Conservation (phyloP, 1,140 invertebrate genomes). For the Rhopalosiphum padi region DNA sequence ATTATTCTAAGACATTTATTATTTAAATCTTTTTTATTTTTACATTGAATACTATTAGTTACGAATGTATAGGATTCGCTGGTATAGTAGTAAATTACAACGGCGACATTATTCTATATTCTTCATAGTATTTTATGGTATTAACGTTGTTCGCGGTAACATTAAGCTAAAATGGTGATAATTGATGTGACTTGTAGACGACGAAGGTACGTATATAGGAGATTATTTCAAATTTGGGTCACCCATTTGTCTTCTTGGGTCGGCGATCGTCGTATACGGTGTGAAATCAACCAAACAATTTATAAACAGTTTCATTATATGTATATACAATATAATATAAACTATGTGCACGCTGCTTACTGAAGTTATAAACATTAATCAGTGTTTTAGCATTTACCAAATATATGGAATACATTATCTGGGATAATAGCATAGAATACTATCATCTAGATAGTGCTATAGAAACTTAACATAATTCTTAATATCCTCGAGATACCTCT, state of each 20-base stretch:
- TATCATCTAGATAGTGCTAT: background rate
- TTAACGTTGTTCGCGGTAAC: background rate
- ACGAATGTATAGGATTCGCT: background rate
- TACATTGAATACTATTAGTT: background rate
- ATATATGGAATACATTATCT: background rate
- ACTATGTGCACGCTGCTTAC: conserved; percentile 23
- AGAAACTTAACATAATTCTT: background rate
- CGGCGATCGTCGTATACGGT: background rate
- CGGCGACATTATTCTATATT: background rate
- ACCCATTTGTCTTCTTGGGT: conserved; percentile 27
- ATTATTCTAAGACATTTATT: background rate
- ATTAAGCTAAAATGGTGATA: conserved; percentile 22
- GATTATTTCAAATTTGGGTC: conserved; percentile 23
- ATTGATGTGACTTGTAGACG: conserved; percentile 9
- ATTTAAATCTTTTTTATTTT: background rate
- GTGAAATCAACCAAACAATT: conserved; percentile 23
- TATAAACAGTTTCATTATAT: background rate
- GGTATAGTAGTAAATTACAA: background rate
- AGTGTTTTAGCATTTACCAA: background rate
- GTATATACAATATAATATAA: background rate
- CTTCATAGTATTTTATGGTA: background rate
- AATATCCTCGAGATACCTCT: background rate
- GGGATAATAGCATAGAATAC: background rate
- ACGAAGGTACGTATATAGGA: background rate
- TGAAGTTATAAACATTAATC: conserved; percentile 32